A percentile compares a stretch with the other conserved stretches of the same genome.
Conservation (phyloP, 2,113 vertebrate genomes). For the Corythornis cristatus region DNA sequence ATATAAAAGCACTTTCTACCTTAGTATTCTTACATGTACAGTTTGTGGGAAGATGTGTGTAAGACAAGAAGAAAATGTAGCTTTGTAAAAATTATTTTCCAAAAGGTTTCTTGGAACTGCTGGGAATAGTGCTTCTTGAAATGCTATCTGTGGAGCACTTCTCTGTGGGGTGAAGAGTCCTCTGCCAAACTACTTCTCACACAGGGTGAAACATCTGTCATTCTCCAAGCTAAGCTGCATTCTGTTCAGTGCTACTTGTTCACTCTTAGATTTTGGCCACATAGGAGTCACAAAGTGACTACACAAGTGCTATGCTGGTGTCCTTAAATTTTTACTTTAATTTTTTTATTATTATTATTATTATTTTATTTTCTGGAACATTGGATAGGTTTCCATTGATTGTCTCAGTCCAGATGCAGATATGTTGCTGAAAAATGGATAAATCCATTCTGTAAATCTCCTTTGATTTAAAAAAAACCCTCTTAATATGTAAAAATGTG, state of each 20-base stretch:
- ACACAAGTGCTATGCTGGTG: not conserved
- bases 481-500: not conserved
- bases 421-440: not conserved
- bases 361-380: not conserved
- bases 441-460: not conserved
- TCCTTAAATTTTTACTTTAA: not conserved
- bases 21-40: not conserved
- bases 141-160: not conserved
- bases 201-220: not conserved
- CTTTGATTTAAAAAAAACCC: not conserved
- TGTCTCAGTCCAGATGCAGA: not conserved
- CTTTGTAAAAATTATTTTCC: not conserved
- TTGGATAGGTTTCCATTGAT: not conserved
- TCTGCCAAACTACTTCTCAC: not conserved
- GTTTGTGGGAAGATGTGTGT: not conserved
- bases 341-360: too few relatives aligned
- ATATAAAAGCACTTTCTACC: conserved; percentile 36
- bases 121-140: not conserved
- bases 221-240: not conserved
- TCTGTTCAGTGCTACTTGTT: not conserved
- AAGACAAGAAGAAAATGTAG: not conserved
- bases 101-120: not conserved
- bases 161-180: not conserved
- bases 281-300: not conserved
- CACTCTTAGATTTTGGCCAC: not conserved